Base-by-base conservation (phyloP, 2,797 vertebrate species). In the Pipistrellus pipistrellus region DNA sequence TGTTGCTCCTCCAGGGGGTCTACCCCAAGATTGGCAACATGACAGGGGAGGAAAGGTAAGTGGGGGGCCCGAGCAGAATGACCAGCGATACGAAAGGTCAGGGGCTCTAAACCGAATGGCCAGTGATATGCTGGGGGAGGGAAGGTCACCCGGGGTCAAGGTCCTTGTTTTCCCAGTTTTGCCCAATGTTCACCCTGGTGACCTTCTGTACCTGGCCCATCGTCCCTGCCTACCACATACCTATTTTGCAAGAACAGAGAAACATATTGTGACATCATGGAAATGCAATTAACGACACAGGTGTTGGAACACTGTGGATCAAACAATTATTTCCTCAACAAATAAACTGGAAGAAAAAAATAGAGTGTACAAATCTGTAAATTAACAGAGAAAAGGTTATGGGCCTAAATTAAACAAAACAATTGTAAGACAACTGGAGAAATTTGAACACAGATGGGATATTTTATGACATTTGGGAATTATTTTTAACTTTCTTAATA, bases 281-380 rank as follows among this genome's bases (percentile, higher is more conserved):
- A 69, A 46, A 83, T 4, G 18, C 30, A 53, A 69, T 77, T 91
- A 77, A 46, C n/a, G 66, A 81, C 41, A 25, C 68, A 86, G 38
- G 38, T 32, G 2, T 27, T 41, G 68, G 59, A 91, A 41, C 46
- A 66, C 35, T 35, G 38, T 2, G 59, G n/a, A 23, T 75, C 9
- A 46, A 46, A 53, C 25, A 80, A 84, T 21, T 64, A 88, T 78
- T 64, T 88, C 20, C 21, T 59, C 71, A 41, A 83, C 25, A 92
- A 93, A 51, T 77, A 62, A 84, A 72, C 8, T 38, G 10, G 46
- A 85, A 77, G 46, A 78, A 66, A 71, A 95, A 76, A 72, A 23
- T 6, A 69, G 12, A 69, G 6, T 32, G 51, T 53, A 35, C 46
- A 73, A 41, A 90, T 23, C 57, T 66, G n/a, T 69, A 88, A 83